These are phyloP conservation scores for Plebejus anna DNA, from an alignment of 2,888 invertebrate species.

Conservation along the genomic window DNA sequence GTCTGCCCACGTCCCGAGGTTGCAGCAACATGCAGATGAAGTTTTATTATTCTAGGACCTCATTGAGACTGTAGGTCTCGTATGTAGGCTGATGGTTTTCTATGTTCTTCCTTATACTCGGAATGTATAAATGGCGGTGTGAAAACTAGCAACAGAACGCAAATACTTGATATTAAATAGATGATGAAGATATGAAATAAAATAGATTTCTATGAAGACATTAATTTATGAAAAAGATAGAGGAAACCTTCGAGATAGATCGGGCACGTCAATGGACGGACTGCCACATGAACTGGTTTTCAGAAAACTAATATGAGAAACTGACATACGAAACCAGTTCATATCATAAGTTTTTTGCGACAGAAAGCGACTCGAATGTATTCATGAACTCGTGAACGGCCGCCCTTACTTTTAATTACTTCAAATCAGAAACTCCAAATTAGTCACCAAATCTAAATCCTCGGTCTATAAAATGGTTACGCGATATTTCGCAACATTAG, in stretches of 20 bases:
- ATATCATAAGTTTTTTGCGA: background rate
- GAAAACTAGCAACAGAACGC: conserved; percentile 4
- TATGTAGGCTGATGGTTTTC: conserved; percentile 32
- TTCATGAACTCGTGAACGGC: background rate
- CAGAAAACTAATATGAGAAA: background rate
- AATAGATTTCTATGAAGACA: background rate
- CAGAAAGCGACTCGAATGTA: background rate
- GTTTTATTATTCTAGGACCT: conserved; percentile 65
- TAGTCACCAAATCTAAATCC: background rate
- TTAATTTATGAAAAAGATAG: background rate
- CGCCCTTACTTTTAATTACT: background rate
- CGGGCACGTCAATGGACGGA: background rate
- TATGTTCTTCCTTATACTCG: conserved; percentile 37
- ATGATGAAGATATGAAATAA: background rate
- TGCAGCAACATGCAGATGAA: conserved; percentile 49
- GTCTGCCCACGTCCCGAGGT: conserved; percentile 71
- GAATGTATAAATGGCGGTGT: conserved; percentile 21
- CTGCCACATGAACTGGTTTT: background rate
- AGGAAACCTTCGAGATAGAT: background rate
- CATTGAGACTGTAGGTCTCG: conserved; percentile 40
- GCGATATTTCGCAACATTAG: background rate
- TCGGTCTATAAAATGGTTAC: background rate
- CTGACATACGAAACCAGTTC: background rate
- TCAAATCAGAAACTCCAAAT: background rate
- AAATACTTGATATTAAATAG: background rate